Conservation (phyloP, 1,140 invertebrate species). For the Neuroterus valhalla region DNA sequence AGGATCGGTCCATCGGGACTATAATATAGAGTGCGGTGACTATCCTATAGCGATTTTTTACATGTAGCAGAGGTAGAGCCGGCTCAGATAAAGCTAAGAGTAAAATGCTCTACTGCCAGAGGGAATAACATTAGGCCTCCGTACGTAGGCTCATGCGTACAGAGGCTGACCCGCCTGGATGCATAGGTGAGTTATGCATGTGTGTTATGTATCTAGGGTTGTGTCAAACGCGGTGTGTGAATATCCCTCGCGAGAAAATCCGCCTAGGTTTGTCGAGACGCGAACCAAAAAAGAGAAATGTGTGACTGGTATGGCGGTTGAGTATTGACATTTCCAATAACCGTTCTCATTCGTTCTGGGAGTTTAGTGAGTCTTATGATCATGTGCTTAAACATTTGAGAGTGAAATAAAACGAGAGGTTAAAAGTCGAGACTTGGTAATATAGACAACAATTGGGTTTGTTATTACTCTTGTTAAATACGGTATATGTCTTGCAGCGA, state of each 20-base stretch:
- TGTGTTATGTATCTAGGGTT: neutral
- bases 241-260: neutral
- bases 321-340: too few species aligned
- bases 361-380: neutral
- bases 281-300: neutral
- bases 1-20: constrained; percentile 22
- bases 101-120: constrained; percentile 40
- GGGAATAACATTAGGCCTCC: constrained; percentile 48
- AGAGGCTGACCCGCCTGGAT: constrained; percentile 22
- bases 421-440: too few species aligned
- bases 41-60: constrained; percentile 10
- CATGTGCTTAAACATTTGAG: neutral
- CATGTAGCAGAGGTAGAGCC: constrained; percentile 20
- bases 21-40: constrained; percentile 14
- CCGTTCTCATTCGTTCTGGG: too few species aligned
- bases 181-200: constrained; percentile 16
- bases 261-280: neutral
- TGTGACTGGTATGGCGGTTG: too few species aligned
- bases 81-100: constrained; percentile 32
- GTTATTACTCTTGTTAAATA: too few species aligned
- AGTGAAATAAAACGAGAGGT: neutral
- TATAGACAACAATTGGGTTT: too few species aligned
- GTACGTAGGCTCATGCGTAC: constrained; percentile 50
- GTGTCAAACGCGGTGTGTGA: neutral
- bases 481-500: neutral